A percentile compares a stretch with the other conserved stretches of the same genome.
phyloP scores from a whole-genome alignment of 53 echinoderm and acorn worm species.

The Mesocentrotus franciscanus region DNA sequence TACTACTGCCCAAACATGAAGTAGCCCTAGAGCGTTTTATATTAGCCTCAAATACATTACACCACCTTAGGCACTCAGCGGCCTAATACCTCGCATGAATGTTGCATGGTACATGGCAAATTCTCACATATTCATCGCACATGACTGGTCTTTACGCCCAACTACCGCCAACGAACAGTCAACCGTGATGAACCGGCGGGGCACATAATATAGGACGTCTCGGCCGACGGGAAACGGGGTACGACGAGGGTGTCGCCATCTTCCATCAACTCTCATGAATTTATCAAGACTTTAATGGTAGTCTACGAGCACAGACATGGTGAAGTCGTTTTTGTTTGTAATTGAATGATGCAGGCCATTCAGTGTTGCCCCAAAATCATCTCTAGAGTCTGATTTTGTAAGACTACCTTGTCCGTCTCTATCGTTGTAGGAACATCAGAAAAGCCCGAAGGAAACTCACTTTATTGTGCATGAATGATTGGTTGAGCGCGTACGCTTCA shows the following conservation, averaged over 20 bases:
- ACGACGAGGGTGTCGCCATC: neutral
- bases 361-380: neutral
- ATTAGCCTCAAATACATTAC: too few relatives aligned
- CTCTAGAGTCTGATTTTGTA: neutral
- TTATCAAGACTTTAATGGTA: constrained; percentile 3
- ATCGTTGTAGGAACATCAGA: neutral
- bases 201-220: neutral
- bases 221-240: neutral
- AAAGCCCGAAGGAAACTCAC: neutral
- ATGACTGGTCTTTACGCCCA: neutral
- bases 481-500: neutral
- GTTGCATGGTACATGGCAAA: neutral
- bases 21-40: too few relatives aligned
- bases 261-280: constrained; percentile 26
- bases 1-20: too few relatives aligned
- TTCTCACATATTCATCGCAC: constrained; percentile 12
- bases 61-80: neutral
- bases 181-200: neutral
- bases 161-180: neutral
- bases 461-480: constrained; percentile 38
- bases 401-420: neutral
- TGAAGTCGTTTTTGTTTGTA: neutral
- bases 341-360: neutral
- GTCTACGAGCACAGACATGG: neutral
- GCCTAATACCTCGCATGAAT: neutral